These are phyloP conservation scores for Chaetoderma sp. DNA, from an alignment of 2,888 invertebrate species.

Conservation along the genomic window DNA sequence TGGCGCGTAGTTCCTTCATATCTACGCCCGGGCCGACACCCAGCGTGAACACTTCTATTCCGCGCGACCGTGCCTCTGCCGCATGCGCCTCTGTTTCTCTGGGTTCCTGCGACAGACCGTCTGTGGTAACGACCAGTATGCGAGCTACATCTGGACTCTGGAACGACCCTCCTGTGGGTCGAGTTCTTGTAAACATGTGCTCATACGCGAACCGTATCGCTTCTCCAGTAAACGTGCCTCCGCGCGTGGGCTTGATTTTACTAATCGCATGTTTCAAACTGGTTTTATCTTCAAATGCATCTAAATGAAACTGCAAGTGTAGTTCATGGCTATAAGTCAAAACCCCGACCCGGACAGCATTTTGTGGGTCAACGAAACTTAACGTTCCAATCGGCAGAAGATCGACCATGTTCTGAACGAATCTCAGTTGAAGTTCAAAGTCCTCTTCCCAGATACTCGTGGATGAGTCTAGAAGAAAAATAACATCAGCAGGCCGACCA, in stretches of 20 bases:
- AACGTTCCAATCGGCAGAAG: conserved; percentile 34
- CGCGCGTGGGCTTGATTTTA: conserved; percentile 29
- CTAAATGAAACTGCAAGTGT: conserved; percentile 37
- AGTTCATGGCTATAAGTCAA: conserved; percentile 40
- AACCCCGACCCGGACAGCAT: conserved; percentile 41
- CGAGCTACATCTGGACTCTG: no score
- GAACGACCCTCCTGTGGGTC: no score
- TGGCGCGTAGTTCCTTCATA: conserved; percentile 38
- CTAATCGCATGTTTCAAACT: conserved; percentile 41
- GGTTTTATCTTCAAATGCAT: conserved; percentile 31
- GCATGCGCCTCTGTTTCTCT: conserved; percentile 35
- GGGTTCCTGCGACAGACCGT: conserved; percentile 41
- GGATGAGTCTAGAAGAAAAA: conserved; percentile 42
- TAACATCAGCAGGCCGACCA: conserved; percentile 32
- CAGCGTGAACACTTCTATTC: conserved; percentile 45
- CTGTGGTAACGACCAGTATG: conserved; percentile 51
- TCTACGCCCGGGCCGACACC: conserved; percentile 47
- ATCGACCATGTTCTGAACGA: conserved; percentile 33
- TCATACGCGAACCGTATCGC: conserved; percentile 36
- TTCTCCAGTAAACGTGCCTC: conserved; percentile 43
- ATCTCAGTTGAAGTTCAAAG: conserved; percentile 34
- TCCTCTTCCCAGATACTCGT: conserved; percentile 33
- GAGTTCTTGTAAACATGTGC: conserved; percentile 39
- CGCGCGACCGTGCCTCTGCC: conserved; percentile 29
- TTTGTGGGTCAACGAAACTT: no score